Percentiles rank a stretch among this genome's conserved stretches.
Evolutionary conservation across 2,113 vertebrate genomes (phyloP).

Genomic region (Dicentrarchus labrax): DNA sequence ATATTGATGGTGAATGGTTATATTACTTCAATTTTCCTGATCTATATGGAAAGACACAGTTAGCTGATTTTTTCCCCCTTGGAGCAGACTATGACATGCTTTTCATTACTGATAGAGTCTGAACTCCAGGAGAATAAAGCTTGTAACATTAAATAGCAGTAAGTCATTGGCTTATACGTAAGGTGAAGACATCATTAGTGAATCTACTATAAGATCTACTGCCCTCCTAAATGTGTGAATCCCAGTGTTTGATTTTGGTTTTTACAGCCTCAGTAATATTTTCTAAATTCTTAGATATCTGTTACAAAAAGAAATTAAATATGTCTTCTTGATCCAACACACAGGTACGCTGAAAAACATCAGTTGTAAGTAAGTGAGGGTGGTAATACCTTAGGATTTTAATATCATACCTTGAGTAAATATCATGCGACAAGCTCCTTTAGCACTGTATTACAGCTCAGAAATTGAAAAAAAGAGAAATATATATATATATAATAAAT

Average conservation of each 20-base stretch:
- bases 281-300: neutral
- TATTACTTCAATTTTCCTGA: neutral
- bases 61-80: neutral
- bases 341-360: neutral
- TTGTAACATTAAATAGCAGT: neutral
- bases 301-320: neutral
- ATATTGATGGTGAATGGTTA: neutral
- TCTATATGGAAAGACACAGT: neutral
- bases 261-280: neutral
- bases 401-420: neutral
- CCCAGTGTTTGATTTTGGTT: neutral
- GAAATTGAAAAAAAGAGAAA: neutral
- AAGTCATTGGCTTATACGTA: neutral
- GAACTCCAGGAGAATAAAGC: neutral
- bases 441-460: neutral
- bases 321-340: neutral
- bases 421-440: neutral
- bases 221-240: neutral
- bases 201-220: neutral
- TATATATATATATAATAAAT: neutral
- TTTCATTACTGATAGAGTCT: neutral
- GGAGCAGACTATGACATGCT: neutral
- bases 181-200: neutral
- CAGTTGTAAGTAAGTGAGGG: neutral
- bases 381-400: neutral